Conservation (phyloP, 1,140 invertebrate species). For the Diabrotica undecimpunctata region DNA sequence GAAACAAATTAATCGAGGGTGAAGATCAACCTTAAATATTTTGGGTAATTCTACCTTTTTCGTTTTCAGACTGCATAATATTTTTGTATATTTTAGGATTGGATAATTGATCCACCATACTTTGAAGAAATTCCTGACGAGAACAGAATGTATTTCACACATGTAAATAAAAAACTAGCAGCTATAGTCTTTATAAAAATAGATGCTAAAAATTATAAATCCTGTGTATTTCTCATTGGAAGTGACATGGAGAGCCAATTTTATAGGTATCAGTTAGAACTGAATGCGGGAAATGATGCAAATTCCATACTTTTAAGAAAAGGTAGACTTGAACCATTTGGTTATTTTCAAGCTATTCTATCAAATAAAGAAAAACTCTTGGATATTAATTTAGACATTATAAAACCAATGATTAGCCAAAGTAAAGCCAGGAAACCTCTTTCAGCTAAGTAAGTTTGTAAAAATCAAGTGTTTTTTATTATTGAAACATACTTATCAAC, state of each 20-base stretch:
- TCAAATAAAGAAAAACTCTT: neutral
- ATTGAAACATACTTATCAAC: too few relatives aligned
- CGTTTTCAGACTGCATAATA: conserved; percentile 20
- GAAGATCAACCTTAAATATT: too few relatives aligned
- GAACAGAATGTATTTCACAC: conserved; percentile 25
- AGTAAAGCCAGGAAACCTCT: too few relatives aligned
- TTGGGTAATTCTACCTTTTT: neutral
- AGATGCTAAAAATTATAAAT: conserved; percentile 8
- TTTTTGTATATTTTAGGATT: conserved; percentile 11
- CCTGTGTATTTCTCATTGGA: conserved; percentile 19
- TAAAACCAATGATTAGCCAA: too few relatives aligned
- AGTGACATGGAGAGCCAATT: conserved; percentile 27
- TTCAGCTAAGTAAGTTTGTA: too few relatives aligned
- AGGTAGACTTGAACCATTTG: conserved; percentile 16
- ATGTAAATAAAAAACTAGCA: conserved; percentile 12
- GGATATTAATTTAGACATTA: neutral
- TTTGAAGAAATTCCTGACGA: conserved; percentile 10
- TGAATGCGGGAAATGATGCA: conserved; percentile 20
- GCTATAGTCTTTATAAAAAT: conserved; percentile 20
- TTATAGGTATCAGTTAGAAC: conserved; percentile 26
- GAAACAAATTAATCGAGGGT: too few relatives aligned
- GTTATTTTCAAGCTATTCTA: neutral
- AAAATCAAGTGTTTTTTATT: too few relatives aligned
- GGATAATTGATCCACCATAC: conserved; percentile 18
- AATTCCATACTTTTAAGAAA: conserved; percentile 24